Base-by-base conservation (phyloP, 2,113 vertebrate genomes). In the Salminus brasiliensis region DNA sequence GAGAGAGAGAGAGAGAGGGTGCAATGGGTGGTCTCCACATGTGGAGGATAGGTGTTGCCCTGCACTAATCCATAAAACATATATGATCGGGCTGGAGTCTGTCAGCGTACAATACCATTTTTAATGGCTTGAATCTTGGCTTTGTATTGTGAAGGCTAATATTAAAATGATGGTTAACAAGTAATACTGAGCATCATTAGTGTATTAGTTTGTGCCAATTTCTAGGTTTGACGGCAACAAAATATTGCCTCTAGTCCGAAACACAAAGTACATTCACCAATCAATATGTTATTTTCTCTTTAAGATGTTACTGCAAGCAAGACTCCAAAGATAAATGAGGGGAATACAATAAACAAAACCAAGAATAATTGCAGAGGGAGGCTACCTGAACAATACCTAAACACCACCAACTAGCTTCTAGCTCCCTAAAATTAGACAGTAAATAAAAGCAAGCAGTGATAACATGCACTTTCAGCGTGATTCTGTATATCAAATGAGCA, bases 1-100 rank as follows among this genome's bases (percentile, higher is more conserved):
- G 23, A 10, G 34, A 27, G 30, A 65, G 39, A 18, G 59, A 74
- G 30, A 36, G 77, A 16, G 59, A 74, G 30, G 32, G 77, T 16
- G 16, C 16, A n/a, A 43, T 30, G 16, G 29, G 39, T 29, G 27
- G 39, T 15, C 30, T 36, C 47, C 0, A 21, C 0, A 7, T 23
- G 21, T 15, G 21, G 30, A 27, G 47, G 8, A 3, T 10, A 1
- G 41, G 45, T 1, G 52, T 41, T 18, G 12, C 15, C 27, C 5
- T 29, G 30, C 16, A 36, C 21, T 59, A 1, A 32, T 25, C 23
- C 36, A 6, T 36, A 66, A 43, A 41, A 45, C 7, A 5, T 47
- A 32, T 15, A 30, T 30, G n/a, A n/a, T n/a, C n/a, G n/a, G n/a
- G n/a, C n/a, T n/a, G n/a, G n/a, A n/a, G n/a, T n/a, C n/a, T n/a